Evolutionary conservation across 2,113 vertebrate species (phyloP).

Genomic region (Uria lomvia): DNA sequence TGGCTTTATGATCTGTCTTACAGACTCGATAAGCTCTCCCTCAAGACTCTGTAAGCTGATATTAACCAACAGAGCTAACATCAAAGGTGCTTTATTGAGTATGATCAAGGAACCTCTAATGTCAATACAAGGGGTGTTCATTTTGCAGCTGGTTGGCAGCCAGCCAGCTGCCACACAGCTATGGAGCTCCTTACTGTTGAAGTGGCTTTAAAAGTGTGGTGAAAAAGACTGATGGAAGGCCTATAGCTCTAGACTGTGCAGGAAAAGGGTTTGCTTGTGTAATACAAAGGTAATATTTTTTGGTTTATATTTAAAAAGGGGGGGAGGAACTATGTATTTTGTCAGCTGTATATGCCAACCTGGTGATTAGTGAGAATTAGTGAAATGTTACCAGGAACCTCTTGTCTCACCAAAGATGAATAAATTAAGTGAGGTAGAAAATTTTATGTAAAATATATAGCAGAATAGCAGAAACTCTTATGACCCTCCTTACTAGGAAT

Average conservation of each 20-base stretch:
- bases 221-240: slow-evolving; percentile 30
- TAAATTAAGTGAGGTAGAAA: background rate
- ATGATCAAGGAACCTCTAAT: slow-evolving; percentile 41
- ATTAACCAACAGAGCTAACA: slow-evolving; percentile 9
- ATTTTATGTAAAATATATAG: background rate
- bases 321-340: background rate
- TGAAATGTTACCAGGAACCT: background rate
- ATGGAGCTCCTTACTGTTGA: background rate
- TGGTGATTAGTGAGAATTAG: background rate
- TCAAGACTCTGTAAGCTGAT: slow-evolving; percentile 7
- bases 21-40: background rate
- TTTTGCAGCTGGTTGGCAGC: slow-evolving; percentile 55
- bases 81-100: slow-evolving; percentile 52
- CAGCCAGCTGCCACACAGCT: background rate
- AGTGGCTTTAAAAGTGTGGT: slow-evolving; percentile 16
- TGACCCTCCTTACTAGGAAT: background rate
- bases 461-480: background rate
- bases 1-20: background rate
- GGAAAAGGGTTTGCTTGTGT: background rate
- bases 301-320: background rate
- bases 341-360: background rate
- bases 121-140: background rate
- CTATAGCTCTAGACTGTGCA: background rate
- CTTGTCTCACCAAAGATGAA: background rate
- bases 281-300: background rate